These are phyloP conservation scores for Bolinopsis microptera DNA, from an alignment of 37 sponge, comb jelly and placozoan genomes.

Conservation along the genomic window DNA sequence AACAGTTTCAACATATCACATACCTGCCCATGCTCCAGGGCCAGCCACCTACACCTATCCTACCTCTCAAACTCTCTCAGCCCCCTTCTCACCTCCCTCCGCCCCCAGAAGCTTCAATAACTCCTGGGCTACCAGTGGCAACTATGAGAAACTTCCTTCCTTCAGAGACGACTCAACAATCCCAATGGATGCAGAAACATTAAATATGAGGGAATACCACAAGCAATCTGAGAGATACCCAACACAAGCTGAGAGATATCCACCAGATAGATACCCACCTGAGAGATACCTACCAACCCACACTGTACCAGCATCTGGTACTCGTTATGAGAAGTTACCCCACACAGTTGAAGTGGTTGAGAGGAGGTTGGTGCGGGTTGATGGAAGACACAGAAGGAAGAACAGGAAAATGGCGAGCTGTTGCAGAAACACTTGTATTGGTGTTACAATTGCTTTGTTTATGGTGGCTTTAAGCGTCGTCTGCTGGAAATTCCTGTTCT, in stretches of 20 bases:
- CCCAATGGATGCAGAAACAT: background rate
- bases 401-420: background rate
- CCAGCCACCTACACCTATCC: background rate
- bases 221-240: background rate
- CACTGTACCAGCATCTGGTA: background rate
- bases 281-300: background rate
- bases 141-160: slow-evolving; percentile 35
- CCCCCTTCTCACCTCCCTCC: background rate
- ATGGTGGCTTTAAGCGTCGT: background rate
- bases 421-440: background rate
- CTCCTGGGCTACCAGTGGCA: background rate
- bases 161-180: background rate
- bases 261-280: no score
- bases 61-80: background rate
- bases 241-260: no score
- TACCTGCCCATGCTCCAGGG: background rate
- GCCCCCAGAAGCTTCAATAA: background rate
- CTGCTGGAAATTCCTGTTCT: background rate
- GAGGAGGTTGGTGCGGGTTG: no score
- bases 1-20: background rate
- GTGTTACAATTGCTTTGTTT: background rate
- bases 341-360: background rate
- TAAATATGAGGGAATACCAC: background rate
- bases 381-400: background rate
- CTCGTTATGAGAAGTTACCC: background rate